Base-by-base conservation (phyloP, 2,113 vertebrate genomes). In the Oncorhynchus mykiss region DNA sequence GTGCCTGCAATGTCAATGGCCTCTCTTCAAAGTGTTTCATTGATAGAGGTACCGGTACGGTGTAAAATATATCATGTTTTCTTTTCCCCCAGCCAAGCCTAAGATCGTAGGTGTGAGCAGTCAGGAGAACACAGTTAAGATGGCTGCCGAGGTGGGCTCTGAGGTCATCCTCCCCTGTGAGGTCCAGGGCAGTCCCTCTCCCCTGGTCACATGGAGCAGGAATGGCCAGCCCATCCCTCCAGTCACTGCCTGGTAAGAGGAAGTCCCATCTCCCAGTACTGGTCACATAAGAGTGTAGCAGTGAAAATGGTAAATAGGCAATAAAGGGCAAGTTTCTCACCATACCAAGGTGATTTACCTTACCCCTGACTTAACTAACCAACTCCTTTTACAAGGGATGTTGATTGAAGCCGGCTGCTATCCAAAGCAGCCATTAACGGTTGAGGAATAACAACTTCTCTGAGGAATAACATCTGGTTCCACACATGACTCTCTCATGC, bases 91-190 rank as follows among this genome's bases (percentile, higher is more conserved):
- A 99, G 97, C 94, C 0, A 92, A 94, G 84, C 97, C 96, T 80
- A 93, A 75, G 82, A 95, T 99, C 78, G 82, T 22, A 0, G 80
- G 86, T 73, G 0, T 85, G 79, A 84, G 79, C 0, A 82, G 87
- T 20, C 67, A 62, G 0, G 80, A 80, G 0, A 70, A 76, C 22
- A 82, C 90, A 1, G 71, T 95, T 57, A 84, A 81, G 20, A 74
- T 95, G 88, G 90, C 87, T 0, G 93, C 92, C 5, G 92, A 91
- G 71, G 91, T 91, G 5, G 96, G 96, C 0, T 90, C 94, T 5
- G 95, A 96, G 80, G 91, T 94, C 76, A 93, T 92, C 54, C 90
- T 99, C 57, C 94, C 93, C 48, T 99, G 97, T 0, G 94, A 97
- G 70, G 94, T 80, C 51, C 84, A 93, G 1, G 97, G 96, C 16